Percentiles rank a stretch among this genome's conserved stretches.
These are phyloP conservation scores for Chaunax sp. DNA, from an alignment of 2,797 vertebrate genomes.

Conservation along the genomic window DNA sequence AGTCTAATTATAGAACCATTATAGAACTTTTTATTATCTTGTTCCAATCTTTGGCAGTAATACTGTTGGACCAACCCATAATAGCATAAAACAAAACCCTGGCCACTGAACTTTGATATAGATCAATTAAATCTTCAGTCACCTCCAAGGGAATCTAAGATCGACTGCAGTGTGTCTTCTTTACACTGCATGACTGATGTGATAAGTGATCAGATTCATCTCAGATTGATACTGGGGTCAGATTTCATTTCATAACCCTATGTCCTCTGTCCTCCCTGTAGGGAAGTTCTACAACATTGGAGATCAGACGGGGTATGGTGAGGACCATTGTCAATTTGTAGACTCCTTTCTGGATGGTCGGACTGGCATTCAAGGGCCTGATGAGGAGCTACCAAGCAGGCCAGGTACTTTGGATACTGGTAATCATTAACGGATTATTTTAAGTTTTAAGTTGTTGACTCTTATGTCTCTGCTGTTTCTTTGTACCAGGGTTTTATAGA, in stretches of 20 bases:
- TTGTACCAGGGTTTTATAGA: slow-evolving; percentile 90
- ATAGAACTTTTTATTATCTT: too few species aligned
- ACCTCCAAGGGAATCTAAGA: background rate
- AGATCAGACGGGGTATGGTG: slow-evolving; percentile 94
- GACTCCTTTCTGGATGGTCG: slow-evolving; percentile 97
- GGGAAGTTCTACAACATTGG: slow-evolving; percentile 98
- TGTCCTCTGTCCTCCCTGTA: slow-evolving; percentile 66
- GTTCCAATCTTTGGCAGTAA: too few species aligned
- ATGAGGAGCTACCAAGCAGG: slow-evolving; percentile 88
- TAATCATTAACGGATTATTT: background rate
- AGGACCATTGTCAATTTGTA: slow-evolving; percentile 99
- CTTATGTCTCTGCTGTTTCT: slow-evolving; percentile 21
- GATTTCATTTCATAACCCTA: background rate
- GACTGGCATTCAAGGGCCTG: slow-evolving; percentile 87
- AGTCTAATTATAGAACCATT: too few species aligned
- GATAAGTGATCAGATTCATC: too few species aligned
- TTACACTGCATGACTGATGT: too few species aligned
- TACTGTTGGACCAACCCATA: too few species aligned
- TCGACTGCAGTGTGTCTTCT: too few species aligned
- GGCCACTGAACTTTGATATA: too few species aligned
- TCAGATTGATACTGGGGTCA: background rate
- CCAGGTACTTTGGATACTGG: slow-evolving; percentile 77
- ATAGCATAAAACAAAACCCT: too few species aligned
- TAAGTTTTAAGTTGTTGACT: background rate
- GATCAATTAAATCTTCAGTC: background rate